These are phyloP conservation scores for Desmodus rotundus DNA, from an alignment of 2,113 vertebrate species.

Conservation along the genomic window DNA sequence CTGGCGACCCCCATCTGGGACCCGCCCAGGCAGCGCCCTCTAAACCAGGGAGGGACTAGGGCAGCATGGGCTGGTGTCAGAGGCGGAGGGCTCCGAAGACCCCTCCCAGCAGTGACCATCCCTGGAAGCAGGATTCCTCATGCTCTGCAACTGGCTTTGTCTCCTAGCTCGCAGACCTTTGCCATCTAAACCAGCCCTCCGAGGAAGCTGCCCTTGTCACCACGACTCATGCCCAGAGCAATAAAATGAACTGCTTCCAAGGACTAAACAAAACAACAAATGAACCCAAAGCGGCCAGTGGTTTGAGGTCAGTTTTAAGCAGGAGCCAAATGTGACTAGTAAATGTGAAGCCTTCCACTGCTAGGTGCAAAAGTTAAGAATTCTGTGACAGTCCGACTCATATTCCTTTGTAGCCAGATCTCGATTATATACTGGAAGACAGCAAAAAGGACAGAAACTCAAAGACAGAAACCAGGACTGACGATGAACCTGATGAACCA, in stretches of 20 bases:
- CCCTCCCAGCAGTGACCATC: rapidly evolving
- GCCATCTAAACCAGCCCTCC: neutral
- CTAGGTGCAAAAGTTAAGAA: constrained; percentile 33
- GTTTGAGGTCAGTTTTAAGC: neutral
- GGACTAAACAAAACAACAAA: neutral
- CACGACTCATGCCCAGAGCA: rapidly evolving
- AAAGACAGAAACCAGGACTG: constrained; percentile 45
- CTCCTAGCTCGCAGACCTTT: neutral
- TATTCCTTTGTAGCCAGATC: neutral
- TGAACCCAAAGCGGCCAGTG: neutral
- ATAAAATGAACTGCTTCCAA: neutral
- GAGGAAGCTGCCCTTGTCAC: neutral
- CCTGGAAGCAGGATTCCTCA: neutral
- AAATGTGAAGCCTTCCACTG: neutral
- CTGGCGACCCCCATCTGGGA: neutral
- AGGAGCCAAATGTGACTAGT: neutral
- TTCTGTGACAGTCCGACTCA: neutral
- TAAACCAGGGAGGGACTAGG: neutral
- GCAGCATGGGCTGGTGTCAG: rapidly evolving
- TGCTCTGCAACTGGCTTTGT: rapidly evolving
- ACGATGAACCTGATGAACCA: neutral
- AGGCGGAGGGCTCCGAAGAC: neutral
- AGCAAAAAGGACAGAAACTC: constrained; percentile 41
- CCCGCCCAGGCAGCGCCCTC: neutral
- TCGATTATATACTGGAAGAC: constrained; percentile 10